Conservation (phyloP, 2,888 invertebrate genomes). For the Dicranocentrus wangi region DNA sequence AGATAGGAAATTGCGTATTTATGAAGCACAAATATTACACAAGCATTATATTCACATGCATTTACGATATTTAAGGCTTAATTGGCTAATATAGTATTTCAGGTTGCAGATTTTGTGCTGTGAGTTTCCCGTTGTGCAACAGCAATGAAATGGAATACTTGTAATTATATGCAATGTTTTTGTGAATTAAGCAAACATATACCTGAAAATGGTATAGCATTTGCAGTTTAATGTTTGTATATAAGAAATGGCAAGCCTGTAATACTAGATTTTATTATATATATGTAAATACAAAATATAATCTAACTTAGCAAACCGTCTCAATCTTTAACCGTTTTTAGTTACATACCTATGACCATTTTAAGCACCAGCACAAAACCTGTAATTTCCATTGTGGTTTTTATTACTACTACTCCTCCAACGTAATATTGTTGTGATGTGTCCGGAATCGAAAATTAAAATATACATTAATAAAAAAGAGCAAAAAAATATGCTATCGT, state of each 20-base stretch:
- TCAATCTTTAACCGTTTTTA: neutral
- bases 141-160: neutral
- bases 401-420: slow-evolving; percentile 46
- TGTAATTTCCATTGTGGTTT: slow-evolving; percentile 60
- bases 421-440: slow-evolving; percentile 62
- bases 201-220: neutral
- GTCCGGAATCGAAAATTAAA: slow-evolving; percentile 61
- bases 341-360: neutral
- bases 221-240: neutral
- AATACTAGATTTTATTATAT: no score
- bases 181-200: neutral
- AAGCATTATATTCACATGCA: no score
- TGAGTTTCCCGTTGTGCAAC: no score
- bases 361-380: slow-evolving; percentile 30
- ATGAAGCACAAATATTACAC: no score
- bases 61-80: no score
- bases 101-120: no score
- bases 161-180: neutral
- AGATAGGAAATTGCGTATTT: no score
- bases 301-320: neutral
- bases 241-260: no score
- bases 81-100: no score
- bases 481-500: slow-evolving; percentile 34
- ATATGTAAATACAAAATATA: neutral
- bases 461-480: slow-evolving; percentile 38